Percentiles rank a stretch among this genome's conserved stretches.
phyloP scores from a whole-genome alignment of 2,888 invertebrate species.

The Apotomis betuletana region DNA sequence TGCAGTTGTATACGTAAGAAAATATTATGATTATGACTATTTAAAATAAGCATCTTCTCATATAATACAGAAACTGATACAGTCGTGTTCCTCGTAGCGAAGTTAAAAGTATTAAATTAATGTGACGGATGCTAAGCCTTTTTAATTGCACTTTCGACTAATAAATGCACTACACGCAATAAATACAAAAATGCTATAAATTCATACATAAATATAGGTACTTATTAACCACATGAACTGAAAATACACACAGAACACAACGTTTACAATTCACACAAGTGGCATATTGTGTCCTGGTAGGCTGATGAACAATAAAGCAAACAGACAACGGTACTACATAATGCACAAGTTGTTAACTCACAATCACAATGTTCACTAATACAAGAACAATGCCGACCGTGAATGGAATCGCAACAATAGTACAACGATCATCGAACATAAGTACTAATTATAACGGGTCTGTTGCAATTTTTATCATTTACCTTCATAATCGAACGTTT shows the following conservation, averaged over 20 bases:
- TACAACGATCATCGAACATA: neutral
- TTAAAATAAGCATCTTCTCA: too few species aligned
- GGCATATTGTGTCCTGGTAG: neutral
- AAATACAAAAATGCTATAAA: neutral
- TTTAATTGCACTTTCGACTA: neutral
- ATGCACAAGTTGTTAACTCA: conserved; percentile 38
- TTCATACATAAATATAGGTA: neutral
- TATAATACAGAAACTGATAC: too few species aligned
- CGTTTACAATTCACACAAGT: neutral
- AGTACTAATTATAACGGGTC: too few species aligned
- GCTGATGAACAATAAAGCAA: conserved; percentile 35
- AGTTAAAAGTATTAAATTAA: too few species aligned
- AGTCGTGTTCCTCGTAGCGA: too few species aligned
- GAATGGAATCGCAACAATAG: conserved; percentile 31
- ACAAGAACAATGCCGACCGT: conserved; percentile 17
- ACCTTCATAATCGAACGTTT: too few species aligned
- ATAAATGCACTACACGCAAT: neutral
- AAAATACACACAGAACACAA: conserved; percentile 5
- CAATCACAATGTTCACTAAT: conserved; percentile 38
- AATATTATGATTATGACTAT: too few species aligned
- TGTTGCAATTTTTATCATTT: too few species aligned
- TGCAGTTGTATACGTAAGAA: too few species aligned
- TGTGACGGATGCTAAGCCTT: neutral
- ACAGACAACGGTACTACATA: conserved; percentile 44
- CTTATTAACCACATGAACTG: neutral